phyloP scores from a whole-genome alignment of 2,797 vertebrate species.

The Thunnus albacares region DNA sequence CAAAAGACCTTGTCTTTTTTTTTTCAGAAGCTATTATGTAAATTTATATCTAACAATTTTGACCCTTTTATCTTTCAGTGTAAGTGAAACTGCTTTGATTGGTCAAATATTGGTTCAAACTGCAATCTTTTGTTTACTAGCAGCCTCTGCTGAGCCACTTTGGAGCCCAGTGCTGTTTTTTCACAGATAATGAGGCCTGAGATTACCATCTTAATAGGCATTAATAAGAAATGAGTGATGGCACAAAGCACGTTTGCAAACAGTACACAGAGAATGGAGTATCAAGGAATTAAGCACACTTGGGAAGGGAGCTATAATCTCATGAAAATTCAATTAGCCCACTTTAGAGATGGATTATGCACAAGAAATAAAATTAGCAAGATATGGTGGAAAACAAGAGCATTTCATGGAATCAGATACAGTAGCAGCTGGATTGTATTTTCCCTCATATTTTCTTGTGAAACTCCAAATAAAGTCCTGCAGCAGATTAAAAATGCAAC shows the following conservation, averaged over 20 bases:
- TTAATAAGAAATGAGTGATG: slow-evolving; percentile 72
- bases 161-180: slow-evolving; percentile 16
- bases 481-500: background rate
- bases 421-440: background rate
- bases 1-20: slow-evolving; percentile 14
- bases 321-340: slow-evolving; percentile 77
- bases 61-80: slow-evolving; percentile 43
- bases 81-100: slow-evolving; percentile 42
- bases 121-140: slow-evolving; percentile 50
- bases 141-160: slow-evolving; percentile 45
- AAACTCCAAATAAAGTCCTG: background rate
- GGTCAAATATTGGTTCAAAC: slow-evolving; percentile 55
- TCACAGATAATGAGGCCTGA: slow-evolving; percentile 64
- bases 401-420: slow-evolving; percentile 29
- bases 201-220: slow-evolving; percentile 74
- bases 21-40: slow-evolving; percentile 37
- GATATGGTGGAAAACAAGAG: slow-evolving; percentile 47
- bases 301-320: slow-evolving; percentile 66
- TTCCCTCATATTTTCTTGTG: background rate
- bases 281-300: slow-evolving; percentile 64
- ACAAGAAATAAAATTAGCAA: slow-evolving; percentile 61
- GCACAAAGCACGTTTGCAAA: slow-evolving; percentile 66
- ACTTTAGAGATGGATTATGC: slow-evolving; percentile 69
- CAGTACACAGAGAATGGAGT: slow-evolving; percentile 56
- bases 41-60: slow-evolving; percentile 41